Evolutionary conservation across 2,888 invertebrate species (phyloP).

Genomic region (Pecten maximus): DNA sequence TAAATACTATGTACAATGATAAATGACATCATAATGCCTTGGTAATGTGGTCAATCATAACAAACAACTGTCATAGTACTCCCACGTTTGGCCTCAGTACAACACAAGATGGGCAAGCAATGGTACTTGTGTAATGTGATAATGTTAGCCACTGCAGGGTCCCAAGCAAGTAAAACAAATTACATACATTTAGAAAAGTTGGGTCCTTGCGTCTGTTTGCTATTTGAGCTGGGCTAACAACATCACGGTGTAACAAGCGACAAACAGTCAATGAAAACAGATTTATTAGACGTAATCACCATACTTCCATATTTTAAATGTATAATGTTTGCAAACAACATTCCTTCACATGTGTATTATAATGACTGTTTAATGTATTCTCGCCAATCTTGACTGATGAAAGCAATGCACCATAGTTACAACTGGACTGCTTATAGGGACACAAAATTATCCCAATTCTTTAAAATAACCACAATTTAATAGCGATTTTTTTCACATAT

Average conservation of each 20-base stretch:
- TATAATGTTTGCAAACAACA: not conserved
- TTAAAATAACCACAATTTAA: not conserved
- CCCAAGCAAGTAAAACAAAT: not conserved
- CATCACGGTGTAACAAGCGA: too few relatives aligned
- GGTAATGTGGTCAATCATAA: not conserved
- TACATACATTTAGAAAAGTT: not conserved
- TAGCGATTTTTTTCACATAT: not conserved
- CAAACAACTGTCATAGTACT: not conserved
- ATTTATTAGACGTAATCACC: not conserved
- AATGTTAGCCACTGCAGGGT: not conserved
- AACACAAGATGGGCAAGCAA: not conserved
- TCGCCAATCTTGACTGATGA: not conserved
- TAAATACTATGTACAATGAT: slow-evolving; percentile 32
- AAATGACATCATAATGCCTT: not conserved
- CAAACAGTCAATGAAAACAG: not conserved
- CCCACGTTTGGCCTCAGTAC: not conserved
- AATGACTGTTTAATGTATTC: not conserved
- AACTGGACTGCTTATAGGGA: not conserved
- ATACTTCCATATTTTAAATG: not conserved
- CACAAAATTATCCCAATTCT: not conserved
- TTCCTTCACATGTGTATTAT: not conserved
- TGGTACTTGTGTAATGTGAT: not conserved
- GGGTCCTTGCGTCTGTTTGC: not conserved
- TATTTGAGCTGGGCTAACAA: too few relatives aligned
- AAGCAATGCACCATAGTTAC: not conserved